Evolutionary conservation across 2,888 invertebrate species (phyloP).

Genomic region (Parnassius orleans): DNA sequence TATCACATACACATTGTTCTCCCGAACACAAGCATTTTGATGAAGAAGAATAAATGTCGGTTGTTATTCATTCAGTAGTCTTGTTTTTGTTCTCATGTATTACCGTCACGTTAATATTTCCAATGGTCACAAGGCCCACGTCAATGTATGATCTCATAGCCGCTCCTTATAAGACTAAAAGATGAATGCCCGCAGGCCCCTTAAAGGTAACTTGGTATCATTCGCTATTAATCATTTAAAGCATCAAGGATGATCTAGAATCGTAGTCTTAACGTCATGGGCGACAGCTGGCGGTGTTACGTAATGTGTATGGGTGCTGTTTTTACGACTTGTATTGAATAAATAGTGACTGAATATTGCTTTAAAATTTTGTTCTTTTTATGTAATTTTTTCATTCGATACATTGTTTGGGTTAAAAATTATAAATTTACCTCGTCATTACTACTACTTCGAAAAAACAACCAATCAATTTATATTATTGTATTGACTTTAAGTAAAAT

Average conservation of each 20-base stretch:
- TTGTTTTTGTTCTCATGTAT: slow-evolving; percentile 7
- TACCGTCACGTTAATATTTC: slow-evolving; percentile 18
- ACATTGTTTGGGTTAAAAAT: too few species aligned
- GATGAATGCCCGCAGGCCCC: slow-evolving; percentile 22
- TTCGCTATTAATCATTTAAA: slow-evolving; percentile 19
- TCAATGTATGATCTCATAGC: slow-evolving; percentile 32
- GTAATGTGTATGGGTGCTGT: not conserved
- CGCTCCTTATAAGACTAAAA: slow-evolving; percentile 29
- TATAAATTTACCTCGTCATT: too few species aligned
- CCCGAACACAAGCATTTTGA: not conserved
- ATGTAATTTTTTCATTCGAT: too few species aligned
- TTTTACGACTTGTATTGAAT: not conserved
- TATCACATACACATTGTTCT: not conserved
- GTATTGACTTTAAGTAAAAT: too few species aligned
- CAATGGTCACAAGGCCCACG: slow-evolving; percentile 15
- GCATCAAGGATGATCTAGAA: slow-evolving; percentile 23
- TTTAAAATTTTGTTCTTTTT: too few species aligned
- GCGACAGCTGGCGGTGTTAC: slow-evolving; percentile 1
- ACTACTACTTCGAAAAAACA: too few species aligned
- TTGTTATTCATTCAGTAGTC: not conserved
- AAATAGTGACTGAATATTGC: too few species aligned
- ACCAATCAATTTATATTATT: too few species aligned
- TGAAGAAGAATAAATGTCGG: not conserved
- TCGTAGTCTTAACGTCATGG: slow-evolving; percentile 17
- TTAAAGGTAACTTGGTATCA: slow-evolving; percentile 23